phyloP scores from a whole-genome alignment of 2,888 invertebrate species.

The Nomada fucata region DNA sequence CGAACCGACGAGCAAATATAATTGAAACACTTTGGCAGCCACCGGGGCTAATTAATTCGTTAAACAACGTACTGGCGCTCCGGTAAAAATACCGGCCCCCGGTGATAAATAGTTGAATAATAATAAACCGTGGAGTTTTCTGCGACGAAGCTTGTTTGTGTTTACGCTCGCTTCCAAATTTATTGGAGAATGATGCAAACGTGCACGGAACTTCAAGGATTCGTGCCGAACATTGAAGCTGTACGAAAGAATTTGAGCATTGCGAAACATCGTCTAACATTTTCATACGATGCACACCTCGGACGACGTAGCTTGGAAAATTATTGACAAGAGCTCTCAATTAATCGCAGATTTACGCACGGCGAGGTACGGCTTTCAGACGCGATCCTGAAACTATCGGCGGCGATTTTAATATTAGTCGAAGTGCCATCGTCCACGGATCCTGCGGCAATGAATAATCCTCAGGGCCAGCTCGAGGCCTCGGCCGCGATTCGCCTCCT shows the following conservation, averaged over 20 bases:
- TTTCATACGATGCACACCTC: neutral
- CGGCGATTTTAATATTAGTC: neutral
- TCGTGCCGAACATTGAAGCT: slow-evolving; percentile 1
- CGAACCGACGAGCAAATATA: neutral
- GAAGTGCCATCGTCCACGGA: neutral
- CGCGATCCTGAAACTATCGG: too few relatives aligned
- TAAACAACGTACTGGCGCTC: neutral
- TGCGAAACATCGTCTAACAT: neutral
- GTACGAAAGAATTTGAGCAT: neutral
- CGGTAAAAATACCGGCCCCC: too few relatives aligned
- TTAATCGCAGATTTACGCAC: neutral
- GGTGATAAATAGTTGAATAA: neutral
- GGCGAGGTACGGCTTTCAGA: too few relatives aligned
- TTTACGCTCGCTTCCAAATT: slow-evolving; percentile 11
- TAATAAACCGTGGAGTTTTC: slow-evolving; percentile 8
- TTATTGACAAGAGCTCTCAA: neutral
- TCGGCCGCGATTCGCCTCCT: neutral
- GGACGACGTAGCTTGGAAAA: neutral
- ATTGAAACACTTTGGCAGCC: neutral
- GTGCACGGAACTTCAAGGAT: slow-evolving; percentile 20
- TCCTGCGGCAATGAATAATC: neutral
- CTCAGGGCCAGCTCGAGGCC: neutral
- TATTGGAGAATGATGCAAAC: slow-evolving; percentile 20
- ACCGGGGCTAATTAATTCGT: neutral
- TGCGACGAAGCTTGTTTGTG: slow-evolving; percentile 1